Conservation (phyloP, 2,797 vertebrate species). For the Thripadectes ignobilis region DNA sequence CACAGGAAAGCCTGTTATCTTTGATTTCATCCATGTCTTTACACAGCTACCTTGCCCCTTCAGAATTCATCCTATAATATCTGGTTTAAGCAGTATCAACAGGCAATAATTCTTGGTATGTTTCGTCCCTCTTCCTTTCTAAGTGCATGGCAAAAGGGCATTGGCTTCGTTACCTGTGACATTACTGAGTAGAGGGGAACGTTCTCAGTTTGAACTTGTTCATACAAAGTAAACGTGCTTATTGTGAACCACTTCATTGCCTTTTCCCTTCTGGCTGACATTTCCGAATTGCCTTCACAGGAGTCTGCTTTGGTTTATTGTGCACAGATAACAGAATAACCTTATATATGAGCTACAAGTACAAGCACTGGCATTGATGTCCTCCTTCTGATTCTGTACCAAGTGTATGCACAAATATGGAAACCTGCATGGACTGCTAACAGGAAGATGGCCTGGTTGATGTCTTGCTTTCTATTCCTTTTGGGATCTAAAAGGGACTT, state of each 20-base stretch:
- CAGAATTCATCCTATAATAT: constrained; percentile 49
- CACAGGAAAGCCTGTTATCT: neutral
- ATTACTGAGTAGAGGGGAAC: neutral
- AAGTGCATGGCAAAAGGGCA: neutral
- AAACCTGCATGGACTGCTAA: neutral
- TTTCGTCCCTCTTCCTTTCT: neutral
- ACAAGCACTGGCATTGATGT: neutral
- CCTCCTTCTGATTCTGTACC: neutral
- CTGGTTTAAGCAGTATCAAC: constrained; percentile 34
- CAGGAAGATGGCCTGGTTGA: neutral
- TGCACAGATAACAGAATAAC: neutral
- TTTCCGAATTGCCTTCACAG: neutral
- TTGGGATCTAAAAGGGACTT: neutral
- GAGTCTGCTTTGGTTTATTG: neutral
- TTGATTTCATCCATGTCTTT: constrained; percentile 6
- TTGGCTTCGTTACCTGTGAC: neutral
- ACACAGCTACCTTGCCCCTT: neutral
- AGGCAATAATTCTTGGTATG: neutral
- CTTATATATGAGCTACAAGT: neutral
- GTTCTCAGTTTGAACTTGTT: neutral
- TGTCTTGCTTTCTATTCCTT: neutral
- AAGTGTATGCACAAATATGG: neutral
- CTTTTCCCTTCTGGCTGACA: neutral
- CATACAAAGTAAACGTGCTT: neutral
- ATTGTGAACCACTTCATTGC: neutral